phyloP scores from a whole-genome alignment of 1,140 invertebrate species.

The Helicoverpa zea region DNA sequence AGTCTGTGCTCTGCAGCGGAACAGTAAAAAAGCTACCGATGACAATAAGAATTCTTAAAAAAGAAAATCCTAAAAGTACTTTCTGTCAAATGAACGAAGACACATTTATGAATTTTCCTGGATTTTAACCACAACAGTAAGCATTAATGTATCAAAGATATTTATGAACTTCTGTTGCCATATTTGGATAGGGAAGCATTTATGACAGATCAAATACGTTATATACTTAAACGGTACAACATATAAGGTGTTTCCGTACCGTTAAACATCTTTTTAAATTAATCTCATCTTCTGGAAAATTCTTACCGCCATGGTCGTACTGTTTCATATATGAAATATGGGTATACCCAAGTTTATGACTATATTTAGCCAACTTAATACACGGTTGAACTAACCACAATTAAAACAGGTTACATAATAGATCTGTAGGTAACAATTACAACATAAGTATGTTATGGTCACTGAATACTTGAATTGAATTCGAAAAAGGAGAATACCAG shows the following conservation, averaged over 20 bases:
- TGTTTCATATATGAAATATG: neutral
- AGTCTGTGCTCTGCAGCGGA: no score
- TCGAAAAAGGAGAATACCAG: neutral
- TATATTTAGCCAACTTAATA: neutral
- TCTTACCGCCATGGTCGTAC: neutral
- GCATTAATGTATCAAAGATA: neutral
- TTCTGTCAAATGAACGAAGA: no score
- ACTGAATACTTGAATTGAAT: slow-evolving; percentile 7
- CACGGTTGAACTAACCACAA: neutral
- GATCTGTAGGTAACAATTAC: neutral
- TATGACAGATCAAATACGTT: neutral
- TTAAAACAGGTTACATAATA: neutral
- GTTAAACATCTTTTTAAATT: neutral
- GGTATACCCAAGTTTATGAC: neutral
- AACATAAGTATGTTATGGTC: neutral
- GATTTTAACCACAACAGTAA: neutral
- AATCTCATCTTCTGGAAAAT: neutral
- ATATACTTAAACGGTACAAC: neutral
- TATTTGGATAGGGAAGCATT: neutral
- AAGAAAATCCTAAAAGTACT: no score
- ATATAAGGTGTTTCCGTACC: slow-evolving; percentile 1
- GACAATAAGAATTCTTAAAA: no score
- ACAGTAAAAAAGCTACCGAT: no score
- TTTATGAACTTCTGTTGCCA: neutral
- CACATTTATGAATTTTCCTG: neutral